Percentiles rank a stretch among this genome's conserved stretches.
Evolutionary conservation across 2,113 vertebrate species (phyloP).

Genomic region (Mus spicilegus): DNA sequence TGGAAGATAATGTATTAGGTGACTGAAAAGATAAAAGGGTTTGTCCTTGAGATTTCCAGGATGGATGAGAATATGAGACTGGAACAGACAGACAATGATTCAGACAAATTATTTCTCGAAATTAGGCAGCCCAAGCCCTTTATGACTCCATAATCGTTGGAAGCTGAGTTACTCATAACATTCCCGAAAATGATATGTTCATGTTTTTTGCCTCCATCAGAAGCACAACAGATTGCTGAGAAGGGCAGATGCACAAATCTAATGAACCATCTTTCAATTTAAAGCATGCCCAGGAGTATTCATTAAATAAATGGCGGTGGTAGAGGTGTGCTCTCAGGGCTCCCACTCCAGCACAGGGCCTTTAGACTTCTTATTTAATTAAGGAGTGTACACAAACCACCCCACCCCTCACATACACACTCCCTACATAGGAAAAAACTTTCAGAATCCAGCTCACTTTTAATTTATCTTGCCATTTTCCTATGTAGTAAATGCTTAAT

Average conservation of each 20-base stretch:
- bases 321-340: slow-evolving; percentile 78
- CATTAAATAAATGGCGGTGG: slow-evolving; percentile 85
- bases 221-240: slow-evolving; percentile 85
- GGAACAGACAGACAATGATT: slow-evolving; percentile 44
- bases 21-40: background rate
- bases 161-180: slow-evolving; percentile 80
- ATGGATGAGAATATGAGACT: background rate
- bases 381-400: slow-evolving; percentile 28
- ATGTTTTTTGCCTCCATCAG: slow-evolving; percentile 71
- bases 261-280: slow-evolving; percentile 85
- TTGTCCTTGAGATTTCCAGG: slow-evolving; percentile 59
- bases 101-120: slow-evolving; percentile 66
- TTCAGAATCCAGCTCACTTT: slow-evolving; percentile 21
- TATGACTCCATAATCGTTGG: slow-evolving; percentile 78
- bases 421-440: slow-evolving; percentile 16
- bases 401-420: background rate
- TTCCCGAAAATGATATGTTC: slow-evolving; percentile 62
- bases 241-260: slow-evolving; percentile 84
- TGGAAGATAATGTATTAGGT: slow-evolving; percentile 30
- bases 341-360: slow-evolving; percentile 24
- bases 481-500: background rate
- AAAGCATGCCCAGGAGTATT: slow-evolving; percentile 86
- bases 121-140: slow-evolving; percentile 68
- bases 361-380: slow-evolving; percentile 68
- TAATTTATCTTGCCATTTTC: slow-evolving; percentile 37